Percentiles rank a stretch among this genome's conserved stretches.
phyloP scores from a whole-genome alignment of 2,113 vertebrate genomes.

The Romanogobio albipinnatus region DNA sequence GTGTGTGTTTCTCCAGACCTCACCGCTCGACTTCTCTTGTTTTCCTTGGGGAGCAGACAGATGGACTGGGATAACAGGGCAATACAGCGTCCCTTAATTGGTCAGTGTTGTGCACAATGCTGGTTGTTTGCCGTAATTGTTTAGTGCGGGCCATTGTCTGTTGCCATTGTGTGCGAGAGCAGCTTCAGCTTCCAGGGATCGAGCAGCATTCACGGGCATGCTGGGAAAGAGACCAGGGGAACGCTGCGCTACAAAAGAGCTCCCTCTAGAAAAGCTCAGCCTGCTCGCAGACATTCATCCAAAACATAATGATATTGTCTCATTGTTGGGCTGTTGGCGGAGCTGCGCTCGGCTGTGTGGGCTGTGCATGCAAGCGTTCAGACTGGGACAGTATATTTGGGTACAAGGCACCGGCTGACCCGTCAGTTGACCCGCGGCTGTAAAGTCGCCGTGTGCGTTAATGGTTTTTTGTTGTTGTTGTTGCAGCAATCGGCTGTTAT shows the following conservation, averaged over 20 bases:
- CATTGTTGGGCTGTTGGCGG: constrained; percentile 65
- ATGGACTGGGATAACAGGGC: constrained; percentile 25
- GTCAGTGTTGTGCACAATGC: constrained; percentile 57
- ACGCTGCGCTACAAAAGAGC: constrained; percentile 65
- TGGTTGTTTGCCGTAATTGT: constrained; percentile 63
- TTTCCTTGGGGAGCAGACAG: constrained; percentile 22
- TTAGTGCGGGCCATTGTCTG: constrained; percentile 70
- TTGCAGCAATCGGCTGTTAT: no score
- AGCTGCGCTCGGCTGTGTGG: constrained; percentile 53
- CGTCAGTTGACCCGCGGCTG: neutral
- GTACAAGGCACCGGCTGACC: constrained; percentile 10
- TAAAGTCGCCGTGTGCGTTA: neutral
- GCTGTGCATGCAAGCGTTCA: constrained; percentile 53
- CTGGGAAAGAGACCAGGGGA: constrained; percentile 70
- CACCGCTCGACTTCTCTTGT: neutral
- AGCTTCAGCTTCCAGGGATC: constrained; percentile 63
- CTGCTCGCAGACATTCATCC: constrained; percentile 64
- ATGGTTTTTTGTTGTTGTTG: neutral
- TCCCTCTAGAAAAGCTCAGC: constrained; percentile 65
- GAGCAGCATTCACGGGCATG: constrained; percentile 67
- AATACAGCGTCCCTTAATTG: constrained; percentile 39
- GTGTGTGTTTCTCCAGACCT: neutral
- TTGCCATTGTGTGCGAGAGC: constrained; percentile 67
- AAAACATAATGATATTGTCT: constrained; percentile 70
- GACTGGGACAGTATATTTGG: constrained; percentile 45